These are phyloP conservation scores for Microctenopoma stevenorrisi DNA, from an alignment of 2,797 vertebrate genomes.

Conservation along the genomic window DNA sequence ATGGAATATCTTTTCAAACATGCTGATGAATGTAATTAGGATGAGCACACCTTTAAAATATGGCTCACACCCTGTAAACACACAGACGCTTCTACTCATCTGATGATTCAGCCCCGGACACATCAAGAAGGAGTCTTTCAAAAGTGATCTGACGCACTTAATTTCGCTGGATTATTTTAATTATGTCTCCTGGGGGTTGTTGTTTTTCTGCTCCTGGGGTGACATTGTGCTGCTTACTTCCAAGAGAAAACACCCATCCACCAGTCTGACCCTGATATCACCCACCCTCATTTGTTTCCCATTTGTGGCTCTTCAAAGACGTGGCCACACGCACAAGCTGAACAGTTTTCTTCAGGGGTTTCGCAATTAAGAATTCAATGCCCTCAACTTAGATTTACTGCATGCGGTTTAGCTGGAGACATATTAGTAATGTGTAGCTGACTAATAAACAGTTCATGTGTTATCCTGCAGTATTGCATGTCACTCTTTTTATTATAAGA, in stretches of 20 bases:
- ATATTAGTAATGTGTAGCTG: conserved; percentile 43
- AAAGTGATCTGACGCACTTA: conserved; percentile 47
- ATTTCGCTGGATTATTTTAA: conserved; percentile 72
- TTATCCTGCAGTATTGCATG: conserved; percentile 15
- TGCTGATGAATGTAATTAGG: conserved; percentile 10
- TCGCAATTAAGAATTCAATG: conserved; percentile 65
- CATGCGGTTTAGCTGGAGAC: conserved; percentile 39
- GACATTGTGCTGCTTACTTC: conserved; percentile 55
- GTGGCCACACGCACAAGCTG: conserved; percentile 2
- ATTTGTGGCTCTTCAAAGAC: conserved; percentile 69
- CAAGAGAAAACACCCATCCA: conserved; percentile 30
- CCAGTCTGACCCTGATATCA: conserved; percentile 50
- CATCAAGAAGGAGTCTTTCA: conserved; percentile 39
- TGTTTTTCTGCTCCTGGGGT: conserved; percentile 54
- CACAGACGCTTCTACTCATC: conserved; percentile 27
- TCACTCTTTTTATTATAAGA: conserved; percentile 36
- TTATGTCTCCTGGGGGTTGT: conserved; percentile 58
- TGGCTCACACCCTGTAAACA: conserved; percentile 30
- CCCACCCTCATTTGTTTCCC: conserved; percentile 56
- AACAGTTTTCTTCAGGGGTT: conserved; percentile 48
- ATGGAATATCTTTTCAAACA: not conserved
- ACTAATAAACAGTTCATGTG: conserved; percentile 34
- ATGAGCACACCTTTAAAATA: conserved; percentile 14
- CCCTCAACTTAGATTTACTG: conserved; percentile 51
- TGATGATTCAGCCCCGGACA: conserved; percentile 39